Conservation (phyloP, 2,888 invertebrate species). For the Parascotia fuliginaria region DNA sequence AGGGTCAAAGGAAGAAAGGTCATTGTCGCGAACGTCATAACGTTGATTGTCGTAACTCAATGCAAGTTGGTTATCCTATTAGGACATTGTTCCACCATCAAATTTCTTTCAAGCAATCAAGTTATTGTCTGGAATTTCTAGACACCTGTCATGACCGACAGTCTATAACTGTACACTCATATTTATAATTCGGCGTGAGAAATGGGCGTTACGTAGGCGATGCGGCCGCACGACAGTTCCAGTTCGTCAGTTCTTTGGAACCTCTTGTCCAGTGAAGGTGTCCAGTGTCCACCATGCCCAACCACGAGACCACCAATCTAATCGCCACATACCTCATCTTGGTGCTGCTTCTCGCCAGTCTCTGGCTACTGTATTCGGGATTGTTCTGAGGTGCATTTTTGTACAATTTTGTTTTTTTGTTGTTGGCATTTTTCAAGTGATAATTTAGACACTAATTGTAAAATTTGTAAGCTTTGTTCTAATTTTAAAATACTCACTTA, state of each 20-base stretch:
- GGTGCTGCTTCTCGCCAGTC: slow-evolving; percentile 87
- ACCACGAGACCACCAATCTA: slow-evolving; percentile 88
- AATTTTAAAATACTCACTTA: too few relatives aligned
- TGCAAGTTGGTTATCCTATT: too few relatives aligned
- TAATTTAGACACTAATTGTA: not conserved
- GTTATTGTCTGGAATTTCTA: slow-evolving; percentile 33
- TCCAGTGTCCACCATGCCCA: slow-evolving; percentile 69
- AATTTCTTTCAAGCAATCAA: not conserved
- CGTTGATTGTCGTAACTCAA: not conserved
- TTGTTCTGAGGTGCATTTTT: slow-evolving; percentile 78
- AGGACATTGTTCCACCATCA: too few relatives aligned
- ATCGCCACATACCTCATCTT: slow-evolving; percentile 90
- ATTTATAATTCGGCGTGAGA: slow-evolving; percentile 65
- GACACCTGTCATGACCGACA: slow-evolving; percentile 56
- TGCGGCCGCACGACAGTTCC: slow-evolving; percentile 49
- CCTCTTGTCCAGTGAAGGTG: slow-evolving; percentile 71
- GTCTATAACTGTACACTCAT: slow-evolving; percentile 61
- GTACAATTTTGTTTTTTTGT: slow-evolving; percentile 1
- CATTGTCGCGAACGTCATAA: not conserved
- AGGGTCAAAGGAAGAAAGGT: not conserved
- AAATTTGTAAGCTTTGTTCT: not conserved
- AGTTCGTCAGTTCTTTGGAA: slow-evolving; percentile 69
- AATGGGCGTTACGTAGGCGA: slow-evolving; percentile 66
- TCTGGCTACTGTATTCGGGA: slow-evolving; percentile 90
- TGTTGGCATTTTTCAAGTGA: not conserved